These are phyloP conservation scores for Progne subis DNA, from an alignment of 2,113 vertebrate genomes.

Conservation along the genomic window DNA sequence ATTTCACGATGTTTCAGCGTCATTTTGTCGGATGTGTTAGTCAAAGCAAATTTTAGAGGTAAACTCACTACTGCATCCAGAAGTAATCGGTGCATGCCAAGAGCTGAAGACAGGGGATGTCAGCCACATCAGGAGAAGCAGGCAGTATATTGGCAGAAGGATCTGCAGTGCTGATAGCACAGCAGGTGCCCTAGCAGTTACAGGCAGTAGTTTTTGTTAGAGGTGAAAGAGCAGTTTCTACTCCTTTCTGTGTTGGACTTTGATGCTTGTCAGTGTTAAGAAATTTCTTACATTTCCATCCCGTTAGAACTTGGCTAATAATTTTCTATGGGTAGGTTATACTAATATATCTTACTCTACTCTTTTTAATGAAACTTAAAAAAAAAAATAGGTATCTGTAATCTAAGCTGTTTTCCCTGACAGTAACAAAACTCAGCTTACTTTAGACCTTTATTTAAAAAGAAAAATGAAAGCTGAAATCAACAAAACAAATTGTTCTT, in stretches of 20 bases:
- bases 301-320: not conserved
- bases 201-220: not conserved
- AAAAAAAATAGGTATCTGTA: not conserved
- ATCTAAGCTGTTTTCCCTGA: not conserved
- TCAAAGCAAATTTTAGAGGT: not conserved
- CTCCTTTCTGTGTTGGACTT: not conserved
- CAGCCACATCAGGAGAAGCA: not conserved
- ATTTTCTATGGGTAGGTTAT: not conserved
- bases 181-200: not conserved
- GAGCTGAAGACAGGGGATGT: not conserved
- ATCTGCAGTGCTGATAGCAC: not conserved
- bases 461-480: not conserved
- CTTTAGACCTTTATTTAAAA: not conserved
- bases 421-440: not conserved
- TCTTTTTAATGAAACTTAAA: not conserved
- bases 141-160: not conserved
- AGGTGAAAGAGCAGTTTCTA: not conserved
- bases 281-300: not conserved
- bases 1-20: rapidly evolving
- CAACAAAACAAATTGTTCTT: not conserved
- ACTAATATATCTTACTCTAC: not conserved
- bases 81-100: not conserved
- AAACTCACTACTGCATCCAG: not conserved
- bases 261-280: not conserved
- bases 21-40: not conserved